Conservation (phyloP, 2,797 vertebrate species). For the Telmatherina bonti region DNA sequence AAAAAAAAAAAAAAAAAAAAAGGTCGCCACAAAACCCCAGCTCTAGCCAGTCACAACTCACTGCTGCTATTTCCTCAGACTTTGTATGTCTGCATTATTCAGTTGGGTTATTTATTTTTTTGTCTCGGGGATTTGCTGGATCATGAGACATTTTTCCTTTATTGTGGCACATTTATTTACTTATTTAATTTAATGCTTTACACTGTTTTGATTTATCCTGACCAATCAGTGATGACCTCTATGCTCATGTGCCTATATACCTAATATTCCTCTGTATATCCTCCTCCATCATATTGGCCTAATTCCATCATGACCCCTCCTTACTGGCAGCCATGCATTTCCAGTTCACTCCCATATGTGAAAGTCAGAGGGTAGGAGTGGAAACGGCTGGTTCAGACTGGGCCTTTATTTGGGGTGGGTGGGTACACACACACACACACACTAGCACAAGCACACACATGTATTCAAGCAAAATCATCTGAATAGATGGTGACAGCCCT, state of each 20-base stretch:
- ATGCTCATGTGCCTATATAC: constrained; percentile 38
- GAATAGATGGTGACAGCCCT: constrained; percentile 76
- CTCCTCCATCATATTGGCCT: constrained; percentile 79
- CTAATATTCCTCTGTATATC: constrained; percentile 51
- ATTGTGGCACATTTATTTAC: constrained; percentile 47
- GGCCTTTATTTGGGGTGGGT: constrained; percentile 75
- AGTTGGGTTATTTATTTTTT: constrained; percentile 41
- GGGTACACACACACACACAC: constrained; percentile 45
- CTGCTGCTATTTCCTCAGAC: constrained; percentile 71
- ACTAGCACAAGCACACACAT: constrained; percentile 24
- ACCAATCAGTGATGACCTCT: constrained; percentile 50
- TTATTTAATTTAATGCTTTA: constrained; percentile 33
- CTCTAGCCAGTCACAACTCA: constrained; percentile 75
- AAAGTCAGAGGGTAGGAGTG: constrained; percentile 74
- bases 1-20: constrained; percentile 71
- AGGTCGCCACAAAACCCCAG: constrained; percentile 73
- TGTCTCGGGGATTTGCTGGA: constrained; percentile 51
- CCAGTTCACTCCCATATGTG: constrained; percentile 79
- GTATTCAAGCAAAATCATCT: constrained; percentile 65
- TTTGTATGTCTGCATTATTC: constrained; percentile 69
- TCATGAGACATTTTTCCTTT: constrained; percentile 46
- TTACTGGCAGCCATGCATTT: constrained; percentile 73
- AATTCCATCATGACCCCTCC: constrained; percentile 77
- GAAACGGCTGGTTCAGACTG: constrained; percentile 70
- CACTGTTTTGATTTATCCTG: constrained; percentile 41